These are phyloP conservation scores for Andrena trimmerana DNA, from an alignment of 2,888 invertebrate genomes.

Conservation along the genomic window DNA sequence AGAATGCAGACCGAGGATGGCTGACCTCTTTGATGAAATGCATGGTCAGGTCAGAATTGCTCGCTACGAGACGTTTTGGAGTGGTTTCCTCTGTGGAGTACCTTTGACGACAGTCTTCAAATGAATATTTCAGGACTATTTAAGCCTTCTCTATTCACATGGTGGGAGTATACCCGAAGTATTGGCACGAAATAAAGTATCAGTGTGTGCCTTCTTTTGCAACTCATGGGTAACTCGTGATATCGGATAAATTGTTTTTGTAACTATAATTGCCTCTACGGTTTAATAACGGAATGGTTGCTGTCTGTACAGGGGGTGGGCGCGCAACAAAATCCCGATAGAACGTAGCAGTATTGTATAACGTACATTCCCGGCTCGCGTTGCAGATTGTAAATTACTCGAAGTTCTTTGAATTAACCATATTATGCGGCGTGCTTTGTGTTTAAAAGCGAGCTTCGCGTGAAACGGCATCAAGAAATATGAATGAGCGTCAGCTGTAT, in stretches of 20 bases:
- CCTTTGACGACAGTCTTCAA: no score
- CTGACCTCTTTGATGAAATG: conserved; percentile 16
- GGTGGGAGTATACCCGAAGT: no score
- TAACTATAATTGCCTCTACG: no score
- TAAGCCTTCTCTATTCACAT: no score
- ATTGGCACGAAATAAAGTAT: no score
- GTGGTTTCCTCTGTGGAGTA: background rate
- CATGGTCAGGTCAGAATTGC: conserved; percentile 1
- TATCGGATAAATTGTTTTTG: no score
- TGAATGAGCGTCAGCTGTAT: background rate
- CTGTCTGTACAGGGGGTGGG: no score
- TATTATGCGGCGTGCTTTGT: conserved; percentile 3
- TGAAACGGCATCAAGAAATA: background rate
- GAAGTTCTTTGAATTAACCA: conserved; percentile 18
- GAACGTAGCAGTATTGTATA: background rate
- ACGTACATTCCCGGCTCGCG: conserved; percentile 8
- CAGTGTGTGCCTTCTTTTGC: no score
- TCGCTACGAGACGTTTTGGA: background rate
- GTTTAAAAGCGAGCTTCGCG: background rate
- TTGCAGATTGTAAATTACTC: conserved; percentile 18
- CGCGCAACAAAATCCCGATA: background rate
- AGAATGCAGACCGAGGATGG: conserved; percentile 10
- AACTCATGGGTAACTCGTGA: no score
- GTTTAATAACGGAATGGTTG: no score
- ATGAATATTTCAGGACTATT: no score